Base-by-base conservation (phyloP, 2,113 vertebrate species). In the Calonectris borealis region DNA sequence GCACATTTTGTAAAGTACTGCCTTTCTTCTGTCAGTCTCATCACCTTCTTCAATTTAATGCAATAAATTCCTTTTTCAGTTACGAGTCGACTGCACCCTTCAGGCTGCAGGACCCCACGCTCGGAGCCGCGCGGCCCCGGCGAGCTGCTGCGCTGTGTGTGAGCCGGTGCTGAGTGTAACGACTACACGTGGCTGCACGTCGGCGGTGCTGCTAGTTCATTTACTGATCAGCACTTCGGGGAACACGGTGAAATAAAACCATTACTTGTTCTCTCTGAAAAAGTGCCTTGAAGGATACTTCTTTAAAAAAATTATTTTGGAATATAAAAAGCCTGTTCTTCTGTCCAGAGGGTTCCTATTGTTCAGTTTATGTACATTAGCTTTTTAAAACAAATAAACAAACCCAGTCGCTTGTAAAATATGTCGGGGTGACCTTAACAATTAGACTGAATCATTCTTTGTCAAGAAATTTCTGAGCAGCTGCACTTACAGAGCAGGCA, bases 351-450 rank as follows among this genome's bases (percentile, higher is more conserved):
- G 27, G 9, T 58, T 70, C 3, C 18, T 62, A 29, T 46, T 55
- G 61, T 88, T 93, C 57, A 5, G 38, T 75, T 69, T 62, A 11
- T 42, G 42, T 75, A 27, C 79, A n/a, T 34, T 9, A 19, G 73
- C 64, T 60, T 20, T 36, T 46, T 38, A 40, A 92, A 29, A 13
- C 57, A 36, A 69, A 78, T 36, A 83, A 48, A 4, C 49, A 13
- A 82, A 75, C 55, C 31, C 13, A 8, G 40, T 68, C 0, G 0
- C 42, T 79, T 32, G 73, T 80, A 31, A 48, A 65, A 70, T 7
- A 24, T 90, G 96, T 97, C 60, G 3, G 57, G 83, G 1, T 95
- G 96, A 97, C 89, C 97, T 90, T 17, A 11, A 4, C 20, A 3
- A 8, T 13, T 8, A 5, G 31, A 9, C 20, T 4, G 32, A 48